Percentiles rank a stretch among this genome's conserved stretches.
Conservation (phyloP, 2,113 vertebrate species). For the Plecturocebus donacophilus region DNA sequence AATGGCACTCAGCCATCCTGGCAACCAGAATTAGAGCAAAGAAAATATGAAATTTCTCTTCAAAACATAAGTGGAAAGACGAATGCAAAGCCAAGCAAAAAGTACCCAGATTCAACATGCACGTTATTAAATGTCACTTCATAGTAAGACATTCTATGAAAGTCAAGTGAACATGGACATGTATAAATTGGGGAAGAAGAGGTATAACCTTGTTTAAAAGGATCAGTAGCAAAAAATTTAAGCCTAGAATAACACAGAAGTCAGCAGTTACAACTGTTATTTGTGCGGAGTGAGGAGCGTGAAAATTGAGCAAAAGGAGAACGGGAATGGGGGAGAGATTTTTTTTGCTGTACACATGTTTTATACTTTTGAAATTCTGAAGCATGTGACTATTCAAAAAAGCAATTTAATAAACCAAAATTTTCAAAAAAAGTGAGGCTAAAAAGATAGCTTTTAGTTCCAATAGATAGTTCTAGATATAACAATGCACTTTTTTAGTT, state of each 20-base stretch:
- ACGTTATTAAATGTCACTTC: slow-evolving; percentile 87
- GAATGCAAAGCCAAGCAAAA: slow-evolving; percentile 85
- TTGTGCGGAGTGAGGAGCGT: accelerated
- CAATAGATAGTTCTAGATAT: not conserved
- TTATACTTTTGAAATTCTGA: not conserved
- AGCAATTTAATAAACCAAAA: not conserved
- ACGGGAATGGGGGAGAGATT: not conserved
- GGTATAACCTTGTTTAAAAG: not conserved
- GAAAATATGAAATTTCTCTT: slow-evolving; percentile 91
- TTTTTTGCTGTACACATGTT: not conserved
- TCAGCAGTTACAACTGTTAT: not conserved
- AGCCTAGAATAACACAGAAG: not conserved
- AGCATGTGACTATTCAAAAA: not conserved
- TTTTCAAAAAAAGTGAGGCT: not conserved
- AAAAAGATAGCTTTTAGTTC: not conserved
- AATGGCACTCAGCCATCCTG: slow-evolving; percentile 89
- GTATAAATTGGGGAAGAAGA: not conserved
- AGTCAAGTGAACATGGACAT: slow-evolving; percentile 45
- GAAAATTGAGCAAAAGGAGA: not conserved
- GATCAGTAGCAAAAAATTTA: not conserved
- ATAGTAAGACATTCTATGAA: slow-evolving; percentile 77
- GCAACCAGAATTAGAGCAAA: slow-evolving; percentile 88
- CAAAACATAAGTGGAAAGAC: slow-evolving; percentile 88
- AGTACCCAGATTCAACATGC: slow-evolving; percentile 86
- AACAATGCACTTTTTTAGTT: not conserved